Base-by-base conservation (phyloP, 2,113 vertebrate genomes). In the Archilochus colubris region DNA sequence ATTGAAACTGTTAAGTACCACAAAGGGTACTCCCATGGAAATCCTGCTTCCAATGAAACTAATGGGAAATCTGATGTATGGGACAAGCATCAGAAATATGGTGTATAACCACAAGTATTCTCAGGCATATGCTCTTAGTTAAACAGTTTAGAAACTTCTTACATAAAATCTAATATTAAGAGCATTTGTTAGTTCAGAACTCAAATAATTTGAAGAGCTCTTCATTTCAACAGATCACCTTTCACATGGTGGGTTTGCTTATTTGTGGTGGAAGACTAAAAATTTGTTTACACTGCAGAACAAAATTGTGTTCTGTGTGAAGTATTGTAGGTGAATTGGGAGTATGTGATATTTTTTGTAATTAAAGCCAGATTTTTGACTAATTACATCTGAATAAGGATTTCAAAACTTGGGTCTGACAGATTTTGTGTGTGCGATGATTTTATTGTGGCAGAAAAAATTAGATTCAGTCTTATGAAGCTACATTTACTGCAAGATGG, bases 31-130 rank as follows among this genome's bases (percentile, higher is more conserved):
- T 88, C 40, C 73, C 64, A 87, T 50, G 48, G 69, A 88, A 95
- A 81, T 68, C 40, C 80, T 91, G 53, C 24, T 86, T 95, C 89
- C 64, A 86, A 24, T 78, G 76, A 88, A 93, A 55, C 91, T 85
- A 94, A 83, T 67, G 54, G 82, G 82, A 88, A 95, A 87, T 50
- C 48, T 90, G 73, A 72, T 78, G 69, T 94, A 86, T 12, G 81
- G 68, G 64, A 83, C 72, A 94, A 94, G 62, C 46, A 27, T 90
- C 64, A 96, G 82, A 95, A 95, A 93, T 64, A 91, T 86, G 92
- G 91, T 93, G 91, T 31, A 90, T 82, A 96, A 90, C 94, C 93
- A 95, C 94, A 95, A 90, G 88, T 95, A 96, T 95, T 95, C 82
- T 84, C 66, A 54, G 76, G 86, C 91, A 96, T 91, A 81, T 93